Conservation (phyloP, 2,113 vertebrate species). For the Microtus pennsylvanicus region DNA sequence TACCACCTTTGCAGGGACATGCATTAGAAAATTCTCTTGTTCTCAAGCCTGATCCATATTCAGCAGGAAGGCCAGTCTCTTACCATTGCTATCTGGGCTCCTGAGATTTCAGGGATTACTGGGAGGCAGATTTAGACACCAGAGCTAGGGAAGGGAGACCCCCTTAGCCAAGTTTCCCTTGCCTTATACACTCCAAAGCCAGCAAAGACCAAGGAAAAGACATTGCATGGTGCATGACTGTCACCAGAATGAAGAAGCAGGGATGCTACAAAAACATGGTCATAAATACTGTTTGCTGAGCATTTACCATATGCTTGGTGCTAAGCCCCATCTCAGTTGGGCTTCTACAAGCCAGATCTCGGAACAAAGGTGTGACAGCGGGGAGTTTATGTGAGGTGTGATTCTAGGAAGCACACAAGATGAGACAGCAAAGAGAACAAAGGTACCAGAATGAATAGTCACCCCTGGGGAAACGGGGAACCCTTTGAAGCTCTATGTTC, state of each 20-base stretch:
- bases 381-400: not conserved
- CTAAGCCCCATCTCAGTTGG: not conserved
- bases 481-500: not conserved
- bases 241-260: not conserved
- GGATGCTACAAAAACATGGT: not conserved
- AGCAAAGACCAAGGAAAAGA: not conserved
- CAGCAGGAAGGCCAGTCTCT: not conserved
- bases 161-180: not conserved
- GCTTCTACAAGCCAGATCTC: not conserved
- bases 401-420: not conserved
- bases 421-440: not conserved
- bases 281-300: not conserved
- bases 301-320: not conserved
- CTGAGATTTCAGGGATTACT: not conserved
- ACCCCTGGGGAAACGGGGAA: not conserved
- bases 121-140: not conserved
- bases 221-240: too few relatives aligned
- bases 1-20: not conserved
- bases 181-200: slow-evolving; percentile 5
- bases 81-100: not conserved
- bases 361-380: not conserved
- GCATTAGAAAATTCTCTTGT: not conserved
- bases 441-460: not conserved
- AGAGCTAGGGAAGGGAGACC: not conserved
- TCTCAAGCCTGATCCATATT: not conserved